phyloP scores from a whole-genome alignment of 2,888 invertebrate species.

The Pheosia gnoma region DNA sequence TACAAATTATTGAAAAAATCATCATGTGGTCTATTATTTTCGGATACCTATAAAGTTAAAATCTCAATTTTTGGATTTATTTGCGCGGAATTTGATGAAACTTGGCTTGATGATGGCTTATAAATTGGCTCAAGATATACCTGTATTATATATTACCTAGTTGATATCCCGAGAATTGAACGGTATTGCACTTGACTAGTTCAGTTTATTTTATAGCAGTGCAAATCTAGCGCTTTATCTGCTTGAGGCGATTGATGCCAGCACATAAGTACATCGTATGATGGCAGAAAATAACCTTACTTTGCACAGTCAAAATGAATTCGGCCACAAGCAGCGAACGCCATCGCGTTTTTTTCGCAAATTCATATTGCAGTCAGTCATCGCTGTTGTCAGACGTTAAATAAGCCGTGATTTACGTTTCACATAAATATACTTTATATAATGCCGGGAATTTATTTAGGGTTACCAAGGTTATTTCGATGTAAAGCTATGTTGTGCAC shows the following conservation, averaged over 20 bases:
- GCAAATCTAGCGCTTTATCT: constrained; percentile 1
- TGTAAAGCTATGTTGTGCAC: not conserved
- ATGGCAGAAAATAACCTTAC: constrained; percentile 1
- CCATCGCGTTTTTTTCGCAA: not conserved
- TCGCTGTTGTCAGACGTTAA: not conserved
- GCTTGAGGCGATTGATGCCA: not conserved
- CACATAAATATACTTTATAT: not conserved
- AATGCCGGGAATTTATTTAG: constrained; percentile 2
- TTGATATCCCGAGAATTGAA: too few species aligned
- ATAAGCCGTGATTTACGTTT: not conserved
- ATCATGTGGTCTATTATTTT: too few species aligned
- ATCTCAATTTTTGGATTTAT: too few species aligned
- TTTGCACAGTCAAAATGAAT: not conserved
- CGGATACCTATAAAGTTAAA: too few species aligned
- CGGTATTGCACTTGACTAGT: too few species aligned
- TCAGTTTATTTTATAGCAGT: not conserved
- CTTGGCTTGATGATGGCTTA: too few species aligned
- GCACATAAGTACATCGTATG: not conserved
- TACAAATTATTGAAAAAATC: too few species aligned
- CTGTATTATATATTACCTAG: too few species aligned
- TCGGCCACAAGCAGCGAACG: not conserved
- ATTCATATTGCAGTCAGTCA: not conserved
- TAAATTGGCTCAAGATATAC: too few species aligned
- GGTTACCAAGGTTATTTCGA: not conserved
- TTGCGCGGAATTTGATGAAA: too few species aligned